Conservation (phyloP, 2,797 vertebrate species). For the Takifugu rubripes region DNA sequence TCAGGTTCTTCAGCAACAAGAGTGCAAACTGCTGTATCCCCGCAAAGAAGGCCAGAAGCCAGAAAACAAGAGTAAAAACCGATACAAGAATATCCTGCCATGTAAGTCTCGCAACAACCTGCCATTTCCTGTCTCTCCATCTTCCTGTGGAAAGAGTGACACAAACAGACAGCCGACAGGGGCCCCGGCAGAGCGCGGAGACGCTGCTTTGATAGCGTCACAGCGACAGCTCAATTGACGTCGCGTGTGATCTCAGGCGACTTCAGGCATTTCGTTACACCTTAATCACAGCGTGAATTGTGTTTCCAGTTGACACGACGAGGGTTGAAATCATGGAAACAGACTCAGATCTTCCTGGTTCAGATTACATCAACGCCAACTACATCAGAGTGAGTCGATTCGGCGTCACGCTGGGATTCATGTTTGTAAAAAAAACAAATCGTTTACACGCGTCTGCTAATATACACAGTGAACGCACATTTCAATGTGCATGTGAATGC, state of each 20-base stretch:
- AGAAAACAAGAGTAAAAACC: constrained; percentile 88
- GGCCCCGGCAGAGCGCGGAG: constrained; percentile 19
- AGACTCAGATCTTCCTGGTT: constrained; percentile 74
- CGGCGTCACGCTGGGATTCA: neutral
- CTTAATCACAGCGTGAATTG: constrained; percentile 15
- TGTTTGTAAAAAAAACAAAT: too few species aligned
- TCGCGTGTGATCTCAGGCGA: constrained; percentile 11
- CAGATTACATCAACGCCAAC: constrained; percentile 90
- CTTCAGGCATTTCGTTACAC: constrained; percentile 4
- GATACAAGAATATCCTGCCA: constrained; percentile 91
- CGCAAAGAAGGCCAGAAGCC: constrained; percentile 85
- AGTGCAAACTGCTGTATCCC: constrained; percentile 86
- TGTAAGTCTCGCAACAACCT: constrained; percentile 75
- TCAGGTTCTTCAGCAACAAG: constrained; percentile 89
- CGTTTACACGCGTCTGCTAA: neutral
- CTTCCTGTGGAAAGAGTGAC: constrained; percentile 73
- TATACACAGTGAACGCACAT: neutral
- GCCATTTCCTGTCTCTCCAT: constrained; percentile 61
- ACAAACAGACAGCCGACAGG: constrained; percentile 38
- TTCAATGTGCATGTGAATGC: neutral
- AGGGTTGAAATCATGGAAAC: constrained; percentile 77
- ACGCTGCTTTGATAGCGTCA: constrained; percentile 21
- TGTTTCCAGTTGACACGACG: constrained; percentile 80
- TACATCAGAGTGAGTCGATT: constrained; percentile 80
- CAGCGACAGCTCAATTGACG: constrained; percentile 10